phyloP scores from a whole-genome alignment of 2,888 invertebrate genomes.

The Eupeodes luniger region DNA sequence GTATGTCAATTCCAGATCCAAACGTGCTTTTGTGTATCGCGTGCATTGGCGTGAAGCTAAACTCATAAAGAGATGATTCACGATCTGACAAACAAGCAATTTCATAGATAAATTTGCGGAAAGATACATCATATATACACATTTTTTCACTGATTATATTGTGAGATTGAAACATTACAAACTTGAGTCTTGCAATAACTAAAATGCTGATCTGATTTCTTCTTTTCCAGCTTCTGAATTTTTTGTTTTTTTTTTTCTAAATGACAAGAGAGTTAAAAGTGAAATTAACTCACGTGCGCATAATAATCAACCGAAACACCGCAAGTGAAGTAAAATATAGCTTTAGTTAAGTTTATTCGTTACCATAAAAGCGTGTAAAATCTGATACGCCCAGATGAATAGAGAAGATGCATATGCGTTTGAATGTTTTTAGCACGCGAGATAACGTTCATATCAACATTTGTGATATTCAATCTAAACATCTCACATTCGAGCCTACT shows the following conservation, averaged over 20 bases:
- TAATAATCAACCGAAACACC: slow-evolving; percentile 34
- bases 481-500: slow-evolving; percentile 8
- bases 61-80: slow-evolving; percentile 26
- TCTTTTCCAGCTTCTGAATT: slow-evolving; percentile 19
- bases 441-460: not conserved
- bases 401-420: slow-evolving; percentile 1
- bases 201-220: slow-evolving; percentile 63
- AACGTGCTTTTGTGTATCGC: not conserved
- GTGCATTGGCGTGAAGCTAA: slow-evolving; percentile 1
- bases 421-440: slow-evolving; percentile 44
- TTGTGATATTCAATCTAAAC: not conserved
- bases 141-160: not conserved
- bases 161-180: slow-evolving; percentile 1
- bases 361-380: slow-evolving; percentile 20
- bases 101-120: slow-evolving; percentile 53
- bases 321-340: slow-evolving; percentile 59
- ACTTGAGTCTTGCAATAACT: not conserved
- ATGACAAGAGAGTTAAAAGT: slow-evolving; percentile 62
- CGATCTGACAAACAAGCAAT: slow-evolving; percentile 44
- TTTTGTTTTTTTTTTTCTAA: not conserved
- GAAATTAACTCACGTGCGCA: slow-evolving; percentile 71
- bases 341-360: slow-evolving; percentile 17
- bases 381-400: slow-evolving; percentile 25
- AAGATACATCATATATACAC: slow-evolving; percentile 18
- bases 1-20: not conserved